Base-by-base conservation (phyloP, 2,797 vertebrate genomes). In the Podarcis siculus region DNA sequence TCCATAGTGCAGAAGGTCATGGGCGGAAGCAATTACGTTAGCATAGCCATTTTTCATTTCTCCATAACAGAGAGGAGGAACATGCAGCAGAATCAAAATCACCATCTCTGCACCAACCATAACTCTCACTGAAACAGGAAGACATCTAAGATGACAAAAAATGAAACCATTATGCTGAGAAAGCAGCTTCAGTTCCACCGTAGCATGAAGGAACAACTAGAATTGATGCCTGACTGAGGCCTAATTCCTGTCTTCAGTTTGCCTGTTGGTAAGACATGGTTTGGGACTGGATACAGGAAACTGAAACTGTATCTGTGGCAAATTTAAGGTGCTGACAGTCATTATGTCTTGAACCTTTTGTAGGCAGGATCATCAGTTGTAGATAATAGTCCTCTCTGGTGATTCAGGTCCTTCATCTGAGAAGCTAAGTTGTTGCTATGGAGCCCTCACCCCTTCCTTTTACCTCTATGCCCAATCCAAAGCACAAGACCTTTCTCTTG, bases 71-170 rank as follows among this genome's bases (percentile, higher is more conserved):
- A 79, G 85, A 42, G 8, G 6, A 80, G n/a, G 39, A 85, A 73
- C 80, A 80, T 73, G 58, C 37, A 66, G 71, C 7, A 89, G 13
- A 55, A 64, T 9, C 49, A 89, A 39, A 72, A 72, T 71, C 58
- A 80, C 45, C 32, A 72, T 58, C 85, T 73, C 69, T 80, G n/a
- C 32, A 66, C 4, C 7, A 66, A 19, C n/a, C 49, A 73, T 85
- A 79, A 89, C 23, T 73, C 69, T 79, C 30, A 79, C 69, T 84
- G 55, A 79, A 88, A 79, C 15, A 64, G 37, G 49, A 72, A 84
- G 21, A 71, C 37, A 72, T 73, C 75, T 79, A 75, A n/a, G 71
- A 80, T 42, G 45, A 37, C 27, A 39, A 3, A 9, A 10, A 64
- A 61, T 42, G 55, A 79, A 15, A 10, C 35, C 67, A 85, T 42